Evolutionary conservation across 2,888 invertebrate species (phyloP).

Genomic region (Onchidella celtica): DNA sequence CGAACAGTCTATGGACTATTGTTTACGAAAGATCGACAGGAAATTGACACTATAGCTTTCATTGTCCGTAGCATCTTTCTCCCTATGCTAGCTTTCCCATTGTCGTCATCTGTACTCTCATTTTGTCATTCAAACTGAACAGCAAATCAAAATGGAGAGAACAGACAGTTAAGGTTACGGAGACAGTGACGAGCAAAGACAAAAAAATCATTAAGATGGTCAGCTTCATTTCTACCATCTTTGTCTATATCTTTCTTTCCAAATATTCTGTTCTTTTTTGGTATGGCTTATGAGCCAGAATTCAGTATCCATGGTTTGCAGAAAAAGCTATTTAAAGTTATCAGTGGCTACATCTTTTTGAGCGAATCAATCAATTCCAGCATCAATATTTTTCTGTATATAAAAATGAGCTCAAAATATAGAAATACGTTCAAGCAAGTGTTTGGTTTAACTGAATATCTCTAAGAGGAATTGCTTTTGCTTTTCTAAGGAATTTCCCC

Average conservation of each 20-base stretch:
- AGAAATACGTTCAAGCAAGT: no score
- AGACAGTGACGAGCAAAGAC: background rate
- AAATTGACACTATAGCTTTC: background rate
- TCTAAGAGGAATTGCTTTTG: no score
- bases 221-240: background rate
- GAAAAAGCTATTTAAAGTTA: background rate
- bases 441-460: no score
- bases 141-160: background rate
- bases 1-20: background rate
- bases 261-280: background rate
- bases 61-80: background rate
- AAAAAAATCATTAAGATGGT: background rate
- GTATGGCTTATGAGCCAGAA: background rate
- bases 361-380: no score
- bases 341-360: no score
- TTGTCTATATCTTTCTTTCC: background rate
- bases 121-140: background rate
- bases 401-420: no score
- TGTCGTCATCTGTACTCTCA: constrained; percentile 5
- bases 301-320: background rate
- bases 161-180: background rate
- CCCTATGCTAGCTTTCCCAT: background rate
- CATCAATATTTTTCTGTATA: no score
- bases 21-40: background rate
- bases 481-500: no score